Percentiles rank a stretch among this genome's conserved stretches.
These are phyloP conservation scores for Acheta domesticus DNA, from an alignment of 2,888 invertebrate genomes.

Conservation along the genomic window DNA sequence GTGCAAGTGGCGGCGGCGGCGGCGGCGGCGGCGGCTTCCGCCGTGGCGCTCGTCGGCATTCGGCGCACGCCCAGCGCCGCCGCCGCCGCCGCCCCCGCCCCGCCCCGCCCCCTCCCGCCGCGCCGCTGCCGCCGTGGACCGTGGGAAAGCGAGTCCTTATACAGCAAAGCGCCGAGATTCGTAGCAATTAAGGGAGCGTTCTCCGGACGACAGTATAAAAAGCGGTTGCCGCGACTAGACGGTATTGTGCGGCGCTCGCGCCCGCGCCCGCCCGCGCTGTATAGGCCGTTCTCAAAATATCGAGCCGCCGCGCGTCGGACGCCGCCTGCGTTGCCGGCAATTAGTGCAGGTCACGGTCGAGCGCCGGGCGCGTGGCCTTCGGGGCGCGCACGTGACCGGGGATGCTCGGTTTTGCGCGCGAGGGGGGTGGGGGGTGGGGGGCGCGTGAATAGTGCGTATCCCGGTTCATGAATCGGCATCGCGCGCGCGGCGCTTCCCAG, in stretches of 20 bases:
- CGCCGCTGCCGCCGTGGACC: neutral
- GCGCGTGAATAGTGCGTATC: neutral
- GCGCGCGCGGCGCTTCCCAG: too few species aligned
- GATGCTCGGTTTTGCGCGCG: neutral
- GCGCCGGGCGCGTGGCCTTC: neutral
- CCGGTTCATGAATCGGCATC: too few species aligned
- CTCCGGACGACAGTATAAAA: too few species aligned
- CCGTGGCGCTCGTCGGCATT: slow-evolving; percentile 20
- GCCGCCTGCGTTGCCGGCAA: neutral
- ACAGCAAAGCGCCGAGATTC: slow-evolving; percentile 22
- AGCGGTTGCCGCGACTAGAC: too few species aligned
- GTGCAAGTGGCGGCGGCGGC: neutral
- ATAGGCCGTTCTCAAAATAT: too few species aligned
- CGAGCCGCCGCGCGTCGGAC: neutral
- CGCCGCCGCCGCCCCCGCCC: neutral
- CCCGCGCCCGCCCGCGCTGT: too few species aligned
- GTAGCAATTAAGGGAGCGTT: neutral
- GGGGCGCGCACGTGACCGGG: slow-evolving; percentile 4
- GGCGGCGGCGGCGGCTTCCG: neutral
- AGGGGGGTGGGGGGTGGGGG: neutral
- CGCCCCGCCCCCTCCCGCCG: neutral
- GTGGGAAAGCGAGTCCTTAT: slow-evolving; percentile 27
- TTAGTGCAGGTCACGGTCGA: slow-evolving; percentile 18
- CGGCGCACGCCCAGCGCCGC: neutral
- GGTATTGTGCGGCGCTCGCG: too few species aligned